Conservation (phyloP, 2,888 invertebrate species). For the Oscheius myriophilus region DNA sequence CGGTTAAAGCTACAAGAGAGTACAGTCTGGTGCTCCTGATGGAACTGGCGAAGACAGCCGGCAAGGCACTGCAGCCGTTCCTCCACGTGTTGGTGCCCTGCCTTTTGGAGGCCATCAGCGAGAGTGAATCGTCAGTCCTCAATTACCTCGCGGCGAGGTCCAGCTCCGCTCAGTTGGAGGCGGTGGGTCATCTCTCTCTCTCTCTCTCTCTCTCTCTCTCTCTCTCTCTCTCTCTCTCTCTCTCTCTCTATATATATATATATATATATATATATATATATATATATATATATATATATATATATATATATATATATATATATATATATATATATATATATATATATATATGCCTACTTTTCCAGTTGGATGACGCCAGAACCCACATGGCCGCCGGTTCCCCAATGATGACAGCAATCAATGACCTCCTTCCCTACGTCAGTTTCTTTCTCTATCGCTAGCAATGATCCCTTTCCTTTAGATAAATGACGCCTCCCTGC, state of each 20-base stretch:
- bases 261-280: no score
- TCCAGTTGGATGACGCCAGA: conserved; percentile 79
- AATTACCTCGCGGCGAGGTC: conserved; percentile 83
- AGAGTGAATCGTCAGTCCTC: conserved; percentile 82
- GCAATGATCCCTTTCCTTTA: conserved; percentile 5
- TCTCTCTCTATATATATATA: no score
- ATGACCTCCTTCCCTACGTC: conserved; percentile 49
- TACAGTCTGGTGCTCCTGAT: conserved; percentile 84
- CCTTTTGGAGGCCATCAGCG: conserved; percentile 80
- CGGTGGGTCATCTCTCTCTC: conserved; percentile 72
- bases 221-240: no score
- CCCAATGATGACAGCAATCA: conserved; percentile 76
- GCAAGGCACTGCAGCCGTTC: conserved; percentile 82
- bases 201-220: neutral
- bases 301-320: no score
- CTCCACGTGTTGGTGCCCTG: conserved; percentile 84
- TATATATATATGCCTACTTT: conserved; percentile 11
- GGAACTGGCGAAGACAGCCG: conserved; percentile 83
- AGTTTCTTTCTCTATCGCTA: neutral
- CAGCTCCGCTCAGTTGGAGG: conserved; percentile 80
- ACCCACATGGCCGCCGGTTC: conserved; percentile 85
- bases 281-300: conserved; percentile 1
- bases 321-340: conserved; percentile 62
- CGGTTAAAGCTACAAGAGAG: conserved; percentile 42
- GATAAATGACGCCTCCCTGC: conserved; percentile 39